Evolutionary conservation across 2,797 vertebrate species (phyloP), one percentile per base, ranked within the genome.

Genomic region (Bovichtus variegatus): DNA sequence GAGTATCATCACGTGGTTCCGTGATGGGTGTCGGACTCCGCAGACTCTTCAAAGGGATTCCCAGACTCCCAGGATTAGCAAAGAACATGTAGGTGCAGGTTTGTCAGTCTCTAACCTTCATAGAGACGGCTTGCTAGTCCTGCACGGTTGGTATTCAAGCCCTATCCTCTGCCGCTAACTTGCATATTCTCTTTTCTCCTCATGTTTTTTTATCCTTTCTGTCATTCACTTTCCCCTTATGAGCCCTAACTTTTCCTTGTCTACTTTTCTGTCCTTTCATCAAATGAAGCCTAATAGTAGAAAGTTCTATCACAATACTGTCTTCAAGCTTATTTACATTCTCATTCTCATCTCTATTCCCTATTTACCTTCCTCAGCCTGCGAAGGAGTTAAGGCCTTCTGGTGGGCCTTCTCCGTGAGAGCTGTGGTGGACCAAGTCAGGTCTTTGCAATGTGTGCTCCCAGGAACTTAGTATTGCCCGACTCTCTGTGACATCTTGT

Each of bases 121-220:
- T 50, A 55, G 55, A 44, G 64, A 55, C 0, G 6, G 7, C 34
- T 51, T 63, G 13, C 51, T 73, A 16, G 4, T 47, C 23, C 31
- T 36, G 36, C 27, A 16, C 11, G 4, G 53, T 74, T 74, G 64
- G 44, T 63, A 80, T 80, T 74, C 58, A 50, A 5, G 44, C 11
- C 0, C 36, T 27, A 7, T 23, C 36, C 19, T 36, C 21, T 21
- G 46, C 43, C 1, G 2, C 18, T 16, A 54, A 65, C 59, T 53
- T 51, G 73, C 38, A 51, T 53, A 71, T 73, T 69, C 78, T 62
- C 23, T 53, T 36, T 23, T 25, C 36, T 44, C 34, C 25, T 65
- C n/a, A n/a, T n/a, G n/a, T n/a, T n/a, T n/a, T n/a, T 70, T 46
- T 21, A 31, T n/a, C 38, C 49, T 12, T 43, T 21, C n/a, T 51